Conservation (phyloP, 1,140 invertebrate genomes). For the Cherax destructor region DNA sequence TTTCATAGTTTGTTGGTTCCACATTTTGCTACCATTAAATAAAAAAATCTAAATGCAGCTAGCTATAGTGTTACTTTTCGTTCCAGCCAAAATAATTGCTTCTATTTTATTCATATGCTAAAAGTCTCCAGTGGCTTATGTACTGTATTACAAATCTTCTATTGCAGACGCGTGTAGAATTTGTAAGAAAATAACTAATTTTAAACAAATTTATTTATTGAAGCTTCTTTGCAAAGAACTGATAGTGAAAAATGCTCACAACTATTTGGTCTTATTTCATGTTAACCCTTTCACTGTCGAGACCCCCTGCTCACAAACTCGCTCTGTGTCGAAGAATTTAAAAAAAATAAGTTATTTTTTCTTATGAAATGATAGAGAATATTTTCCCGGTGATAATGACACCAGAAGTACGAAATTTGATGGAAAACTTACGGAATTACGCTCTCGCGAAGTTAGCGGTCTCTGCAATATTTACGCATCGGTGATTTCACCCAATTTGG, state of each 20-base stretch:
- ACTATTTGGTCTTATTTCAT: slow-evolving; percentile 13
- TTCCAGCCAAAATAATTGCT: background rate
- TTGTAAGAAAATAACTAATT: background rate
- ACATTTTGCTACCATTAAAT: background rate
- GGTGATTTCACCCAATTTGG: no score
- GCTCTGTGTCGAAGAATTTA: no score
- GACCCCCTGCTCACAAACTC: no score
- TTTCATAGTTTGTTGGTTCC: background rate
- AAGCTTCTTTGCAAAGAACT: slow-evolving; percentile 23
- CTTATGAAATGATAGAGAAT: no score
- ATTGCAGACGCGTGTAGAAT: background rate
- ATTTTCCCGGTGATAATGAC: no score
- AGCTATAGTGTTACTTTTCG: background rate
- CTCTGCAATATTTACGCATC: no score
- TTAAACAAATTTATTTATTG: slow-evolving; percentile 1
- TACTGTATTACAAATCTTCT: background rate
- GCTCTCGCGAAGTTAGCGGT: no score
- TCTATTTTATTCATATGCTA: background rate
- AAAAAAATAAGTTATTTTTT: no score
- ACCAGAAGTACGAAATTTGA: no score
- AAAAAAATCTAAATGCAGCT: background rate
- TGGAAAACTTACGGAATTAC: no score
- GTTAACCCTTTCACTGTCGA: no score
- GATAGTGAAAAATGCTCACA: background rate
- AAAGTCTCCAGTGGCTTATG: background rate